Base-by-base conservation (phyloP, 2,888 invertebrate genomes). In the Amphipyra tragopoginis region DNA sequence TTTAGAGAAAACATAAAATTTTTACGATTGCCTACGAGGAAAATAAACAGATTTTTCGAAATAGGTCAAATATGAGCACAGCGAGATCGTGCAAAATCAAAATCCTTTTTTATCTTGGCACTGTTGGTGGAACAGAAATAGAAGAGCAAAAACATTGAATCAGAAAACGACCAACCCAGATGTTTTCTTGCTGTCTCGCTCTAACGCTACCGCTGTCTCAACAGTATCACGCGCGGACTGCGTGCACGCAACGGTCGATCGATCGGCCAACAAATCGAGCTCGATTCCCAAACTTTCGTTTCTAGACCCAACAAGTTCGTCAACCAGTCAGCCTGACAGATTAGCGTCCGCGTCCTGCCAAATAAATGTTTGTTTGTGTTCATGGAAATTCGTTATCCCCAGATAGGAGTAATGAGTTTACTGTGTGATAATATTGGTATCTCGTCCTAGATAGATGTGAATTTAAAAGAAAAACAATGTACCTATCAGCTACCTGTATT, bases 151-250 rank as follows among this genome's bases (percentile, higher is more conserved):
- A 72, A 77, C 76, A 82, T 78, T 78, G 74, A 82, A 80, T 77
- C 78, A 77, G 67, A 80, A 70, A 75, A 70, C 66, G 72, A 53
- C 77, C 83, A 82, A 84, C 84, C 84, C 84, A 88, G 86, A 86
- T 88, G 88, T 88, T 88, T 88, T 86, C 89, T 72, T 77, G 81
- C 80, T 60, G 57, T 88, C 89, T 78, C 84, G 57, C 67, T 87
- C 82, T 77, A 62, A 70, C 76, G 26, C 39, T 29, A 58, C 33
- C 53, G 65, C 61, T 81, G 54, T 69, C 77, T 80, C 80, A 73
- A 63, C 33, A 55, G 60, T 56, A 84, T 83, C 88, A 88, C 86
- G 88, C 84, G 50, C 65, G 62, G 61, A 14, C 56, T 44, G 68
- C 78, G 83, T 88, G 82, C 87, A 82, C 67, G 71, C 72, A 71